Conservation (phyloP, 2,888 invertebrate species). For the Agriotes lineatus region DNA sequence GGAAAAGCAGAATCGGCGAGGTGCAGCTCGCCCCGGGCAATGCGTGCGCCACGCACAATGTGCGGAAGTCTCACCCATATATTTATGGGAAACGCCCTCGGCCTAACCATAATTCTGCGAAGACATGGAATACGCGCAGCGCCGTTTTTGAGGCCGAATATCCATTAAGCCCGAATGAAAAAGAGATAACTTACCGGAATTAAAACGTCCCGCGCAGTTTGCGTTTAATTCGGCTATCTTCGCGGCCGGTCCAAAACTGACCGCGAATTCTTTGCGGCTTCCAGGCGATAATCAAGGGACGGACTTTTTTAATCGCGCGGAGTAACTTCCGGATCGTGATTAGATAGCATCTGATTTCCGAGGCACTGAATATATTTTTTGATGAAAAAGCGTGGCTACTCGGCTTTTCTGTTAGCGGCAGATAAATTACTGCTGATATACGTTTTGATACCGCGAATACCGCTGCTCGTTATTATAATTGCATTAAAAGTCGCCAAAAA, state of each 20-base stretch:
- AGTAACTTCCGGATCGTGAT: not conserved
- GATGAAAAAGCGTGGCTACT: too few relatives aligned
- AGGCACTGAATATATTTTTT: too few relatives aligned
- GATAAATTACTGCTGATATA: too few relatives aligned
- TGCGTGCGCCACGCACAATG: conserved; percentile 51
- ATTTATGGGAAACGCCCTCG: conserved; percentile 52
- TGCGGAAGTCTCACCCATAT: conserved; percentile 51
- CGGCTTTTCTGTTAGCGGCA: too few relatives aligned
- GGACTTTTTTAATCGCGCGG: not conserved
- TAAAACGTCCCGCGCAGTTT: conserved; percentile 33
- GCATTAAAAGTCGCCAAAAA: too few relatives aligned
- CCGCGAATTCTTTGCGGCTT: not conserved
- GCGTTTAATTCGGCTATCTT: conserved; percentile 27
- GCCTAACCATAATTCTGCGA: conserved; percentile 47
- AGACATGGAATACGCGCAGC: conserved; percentile 43
- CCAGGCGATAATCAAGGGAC: not conserved
- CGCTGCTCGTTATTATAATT: too few relatives aligned
- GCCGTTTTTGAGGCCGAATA: conserved; percentile 35
- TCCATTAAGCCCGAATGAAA: conserved; percentile 35
- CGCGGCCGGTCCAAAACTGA: not conserved
- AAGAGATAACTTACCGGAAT: conserved; percentile 30
- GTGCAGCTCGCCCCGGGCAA: conserved; percentile 44
- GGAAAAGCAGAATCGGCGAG: conserved; percentile 26
- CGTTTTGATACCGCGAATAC: too few relatives aligned
- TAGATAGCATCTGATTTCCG: too few relatives aligned